Percentiles rank a stretch among this genome's conserved stretches.
phyloP scores from a whole-genome alignment of 2,113 vertebrate species.

The Neomonachus schauinslandi region DNA sequence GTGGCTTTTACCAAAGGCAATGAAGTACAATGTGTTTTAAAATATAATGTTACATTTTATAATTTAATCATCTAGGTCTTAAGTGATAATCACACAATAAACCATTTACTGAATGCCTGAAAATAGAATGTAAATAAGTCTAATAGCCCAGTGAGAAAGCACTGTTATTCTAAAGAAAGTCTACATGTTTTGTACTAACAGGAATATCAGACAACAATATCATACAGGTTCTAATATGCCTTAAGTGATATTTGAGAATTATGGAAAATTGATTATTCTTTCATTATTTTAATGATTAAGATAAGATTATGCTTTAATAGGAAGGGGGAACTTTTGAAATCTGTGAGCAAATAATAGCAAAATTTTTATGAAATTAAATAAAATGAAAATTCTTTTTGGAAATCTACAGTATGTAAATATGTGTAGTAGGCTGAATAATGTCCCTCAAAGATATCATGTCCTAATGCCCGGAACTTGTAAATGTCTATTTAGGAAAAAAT shows the following conservation, averaged over 20 bases:
- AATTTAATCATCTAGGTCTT: neutral
- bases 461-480: neutral
- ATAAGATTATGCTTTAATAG: neutral
- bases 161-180: constrained; percentile 18
- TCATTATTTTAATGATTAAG: neutral
- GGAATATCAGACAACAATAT: neutral
- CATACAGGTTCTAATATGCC: neutral
- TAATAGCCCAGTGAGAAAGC: neutral
- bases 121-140: neutral
- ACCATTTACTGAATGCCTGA: neutral
- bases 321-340: neutral
- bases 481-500: neutral
- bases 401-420: neutral
- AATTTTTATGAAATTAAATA: neutral
- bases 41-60: neutral
- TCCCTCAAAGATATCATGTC: neutral
- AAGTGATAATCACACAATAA: constrained; percentile 46
- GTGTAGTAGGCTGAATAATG: neutral
- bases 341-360: neutral
- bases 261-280: neutral
- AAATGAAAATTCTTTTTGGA: neutral
- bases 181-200: neutral
- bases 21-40: neutral
- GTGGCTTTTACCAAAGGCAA: neutral
- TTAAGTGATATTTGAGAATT: neutral